phyloP scores from a whole-genome alignment of 1,140 invertebrate species.

The Apis dorsata region DNA sequence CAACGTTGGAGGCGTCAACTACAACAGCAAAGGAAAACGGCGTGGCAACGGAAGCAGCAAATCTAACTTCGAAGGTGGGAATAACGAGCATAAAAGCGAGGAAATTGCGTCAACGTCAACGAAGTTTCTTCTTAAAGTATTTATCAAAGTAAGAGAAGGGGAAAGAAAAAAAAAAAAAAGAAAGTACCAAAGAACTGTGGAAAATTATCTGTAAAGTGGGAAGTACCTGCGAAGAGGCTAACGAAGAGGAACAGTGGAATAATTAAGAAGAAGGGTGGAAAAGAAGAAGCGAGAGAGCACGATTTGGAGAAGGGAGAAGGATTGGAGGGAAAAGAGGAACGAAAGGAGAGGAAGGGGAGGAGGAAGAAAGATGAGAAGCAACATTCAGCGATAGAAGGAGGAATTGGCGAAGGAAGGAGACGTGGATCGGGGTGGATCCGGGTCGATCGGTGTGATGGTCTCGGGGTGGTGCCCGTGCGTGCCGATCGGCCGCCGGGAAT shows the following conservation, averaged over 20 bases:
- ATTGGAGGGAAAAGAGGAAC: too few relatives aligned
- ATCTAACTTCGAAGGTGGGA: background rate
- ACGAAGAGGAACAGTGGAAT: background rate
- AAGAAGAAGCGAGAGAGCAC: too few relatives aligned
- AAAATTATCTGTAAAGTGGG: background rate
- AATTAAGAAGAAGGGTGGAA: too few relatives aligned
- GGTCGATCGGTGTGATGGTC: conserved; percentile 75
- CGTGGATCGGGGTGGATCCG: conserved; percentile 47
- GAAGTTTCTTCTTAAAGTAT: conserved; percentile 6
- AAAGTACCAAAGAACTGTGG: conserved; percentile 24
- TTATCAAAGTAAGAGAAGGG: background rate
- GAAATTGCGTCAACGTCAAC: background rate
- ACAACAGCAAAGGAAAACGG: background rate
- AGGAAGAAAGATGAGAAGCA: conserved; percentile 35
- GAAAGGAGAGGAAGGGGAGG: background rate
- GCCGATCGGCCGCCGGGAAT: conserved; percentile 77
- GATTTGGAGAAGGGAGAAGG: background rate
- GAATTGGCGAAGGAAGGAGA: conserved; percentile 55
- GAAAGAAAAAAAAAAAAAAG: background rate
- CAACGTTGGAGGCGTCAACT: too few relatives aligned
- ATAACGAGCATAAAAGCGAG: background rate
- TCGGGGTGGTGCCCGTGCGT: conserved; percentile 80
- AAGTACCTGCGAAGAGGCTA: background rate
- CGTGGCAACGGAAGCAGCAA: background rate
- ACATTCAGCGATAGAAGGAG: conserved; percentile 24